These are phyloP conservation scores for Ormyrus nitidulus DNA, from an alignment of 2,888 invertebrate genomes.

Conservation along the genomic window DNA sequence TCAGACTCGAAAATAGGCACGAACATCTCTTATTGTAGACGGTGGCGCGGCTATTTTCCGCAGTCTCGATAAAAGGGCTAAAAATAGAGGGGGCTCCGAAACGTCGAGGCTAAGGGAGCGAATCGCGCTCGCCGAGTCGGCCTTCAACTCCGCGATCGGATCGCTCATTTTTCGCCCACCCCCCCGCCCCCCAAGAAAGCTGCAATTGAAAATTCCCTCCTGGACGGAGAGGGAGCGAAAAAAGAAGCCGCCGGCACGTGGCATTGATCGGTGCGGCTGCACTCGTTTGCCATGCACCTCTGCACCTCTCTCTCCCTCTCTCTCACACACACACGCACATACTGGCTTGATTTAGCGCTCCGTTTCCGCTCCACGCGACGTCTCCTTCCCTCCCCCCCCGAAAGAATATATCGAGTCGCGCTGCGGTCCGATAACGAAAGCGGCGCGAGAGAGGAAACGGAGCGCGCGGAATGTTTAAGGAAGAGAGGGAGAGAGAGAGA, in stretches of 20 bases:
- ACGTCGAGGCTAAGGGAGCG: no score
- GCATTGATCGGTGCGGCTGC: conserved; percentile 9
- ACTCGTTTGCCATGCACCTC: background rate
- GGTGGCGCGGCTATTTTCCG: no score
- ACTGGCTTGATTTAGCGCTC: background rate
- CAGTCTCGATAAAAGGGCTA: no score
- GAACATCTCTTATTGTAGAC: no score
- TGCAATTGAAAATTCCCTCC: no score
- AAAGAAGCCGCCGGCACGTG: background rate
- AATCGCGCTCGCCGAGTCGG: no score
- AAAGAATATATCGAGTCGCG: background rate
- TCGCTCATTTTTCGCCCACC: no score
- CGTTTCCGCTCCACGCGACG: background rate
- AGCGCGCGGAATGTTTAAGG: background rate
- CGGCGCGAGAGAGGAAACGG: background rate
- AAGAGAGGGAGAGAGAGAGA: background rate
- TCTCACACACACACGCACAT: background rate
- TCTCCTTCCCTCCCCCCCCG: background rate
- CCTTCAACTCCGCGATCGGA: no score
- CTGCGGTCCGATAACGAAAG: background rate
- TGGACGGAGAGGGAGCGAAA: background rate
- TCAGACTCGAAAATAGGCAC: no score
- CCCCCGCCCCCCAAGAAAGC: no score
- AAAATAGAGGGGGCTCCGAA: no score
- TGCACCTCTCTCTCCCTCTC: no score